Percentiles rank a stretch among this genome's conserved stretches.
Conservation (phyloP, 1,140 invertebrate genomes). For the Megalopta genalis region DNA sequence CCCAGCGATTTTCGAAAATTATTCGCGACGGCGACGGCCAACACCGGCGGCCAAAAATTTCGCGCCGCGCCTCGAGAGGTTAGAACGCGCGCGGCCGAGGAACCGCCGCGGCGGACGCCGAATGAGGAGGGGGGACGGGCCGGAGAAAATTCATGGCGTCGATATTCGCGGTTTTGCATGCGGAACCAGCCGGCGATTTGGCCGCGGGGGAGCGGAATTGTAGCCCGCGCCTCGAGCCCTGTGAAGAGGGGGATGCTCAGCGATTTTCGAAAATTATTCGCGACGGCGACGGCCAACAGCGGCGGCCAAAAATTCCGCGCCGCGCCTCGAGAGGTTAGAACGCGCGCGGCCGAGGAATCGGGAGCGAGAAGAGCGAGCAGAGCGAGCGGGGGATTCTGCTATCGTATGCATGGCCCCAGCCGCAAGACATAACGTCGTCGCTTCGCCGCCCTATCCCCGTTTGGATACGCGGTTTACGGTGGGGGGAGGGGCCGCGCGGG, state of each 20-base stretch:
- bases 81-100: background rate
- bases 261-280: slow-evolving; percentile 38
- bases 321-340: background rate
- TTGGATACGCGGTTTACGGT: slow-evolving; percentile 3
- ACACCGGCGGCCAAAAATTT: slow-evolving; percentile 18
- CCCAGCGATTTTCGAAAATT: slow-evolving; percentile 35
- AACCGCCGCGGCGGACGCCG: no score
- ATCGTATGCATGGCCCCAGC: slow-evolving; percentile 21
- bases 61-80: background rate
- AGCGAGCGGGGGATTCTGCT: no score
- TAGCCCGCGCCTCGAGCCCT: background rate
- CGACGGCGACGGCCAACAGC: background rate
- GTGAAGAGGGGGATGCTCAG: background rate
- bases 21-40: slow-evolving; percentile 16
- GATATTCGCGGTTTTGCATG: slow-evolving; percentile 40
- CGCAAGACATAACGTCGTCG: slow-evolving; percentile 5
- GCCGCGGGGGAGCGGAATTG: background rate
- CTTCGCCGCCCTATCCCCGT: background rate
- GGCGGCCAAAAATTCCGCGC: slow-evolving; percentile 16
- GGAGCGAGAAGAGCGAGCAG: no score
- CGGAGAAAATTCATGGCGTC: slow-evolving; percentile 31
- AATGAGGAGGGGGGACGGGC: no score
- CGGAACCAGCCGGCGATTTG: slow-evolving; percentile 28
- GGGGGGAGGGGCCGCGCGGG: background rate
- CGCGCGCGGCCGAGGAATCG: no score